phyloP scores from a whole-genome alignment of 2,113 vertebrate genomes.

The Acanthisitta chloris region DNA sequence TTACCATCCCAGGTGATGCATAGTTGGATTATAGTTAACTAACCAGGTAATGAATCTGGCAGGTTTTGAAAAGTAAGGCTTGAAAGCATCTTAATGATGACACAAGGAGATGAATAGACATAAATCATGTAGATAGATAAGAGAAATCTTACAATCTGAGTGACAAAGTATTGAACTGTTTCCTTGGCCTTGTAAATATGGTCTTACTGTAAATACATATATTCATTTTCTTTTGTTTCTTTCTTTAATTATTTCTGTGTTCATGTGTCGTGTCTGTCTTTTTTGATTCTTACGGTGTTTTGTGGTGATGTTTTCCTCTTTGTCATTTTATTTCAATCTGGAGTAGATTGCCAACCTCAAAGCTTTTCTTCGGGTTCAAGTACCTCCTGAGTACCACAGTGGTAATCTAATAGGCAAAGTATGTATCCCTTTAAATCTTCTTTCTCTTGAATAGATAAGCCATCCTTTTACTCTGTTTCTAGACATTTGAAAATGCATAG shows the following conservation, averaged over 20 bases:
- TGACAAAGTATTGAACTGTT: background rate
- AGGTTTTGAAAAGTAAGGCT: background rate
- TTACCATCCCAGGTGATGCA: rapidly evolving
- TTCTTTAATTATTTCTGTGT: slow-evolving; percentile 39
- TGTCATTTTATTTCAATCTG: slow-evolving; percentile 55
- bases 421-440: slow-evolving; percentile 66
- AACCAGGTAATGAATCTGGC: background rate
- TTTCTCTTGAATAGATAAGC: background rate
- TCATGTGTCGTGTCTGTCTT: slow-evolving; percentile 25
- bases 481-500: background rate
- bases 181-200: background rate
- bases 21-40: background rate
- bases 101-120: background rate
- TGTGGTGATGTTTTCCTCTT: slow-evolving; percentile 40
- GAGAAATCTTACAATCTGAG: background rate
- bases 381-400: slow-evolving; percentile 84
- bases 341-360: slow-evolving; percentile 73
- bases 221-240: slow-evolving; percentile 21
- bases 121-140: background rate
- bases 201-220: background rate
- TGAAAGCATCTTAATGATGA: background rate
- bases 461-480: background rate
- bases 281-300: background rate
- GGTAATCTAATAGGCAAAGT: slow-evolving; percentile 84
- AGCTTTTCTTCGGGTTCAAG: slow-evolving; percentile 80